These are phyloP conservation scores for Amorpha juglandis DNA, from an alignment of 2,888 invertebrate species.

Conservation along the genomic window DNA sequence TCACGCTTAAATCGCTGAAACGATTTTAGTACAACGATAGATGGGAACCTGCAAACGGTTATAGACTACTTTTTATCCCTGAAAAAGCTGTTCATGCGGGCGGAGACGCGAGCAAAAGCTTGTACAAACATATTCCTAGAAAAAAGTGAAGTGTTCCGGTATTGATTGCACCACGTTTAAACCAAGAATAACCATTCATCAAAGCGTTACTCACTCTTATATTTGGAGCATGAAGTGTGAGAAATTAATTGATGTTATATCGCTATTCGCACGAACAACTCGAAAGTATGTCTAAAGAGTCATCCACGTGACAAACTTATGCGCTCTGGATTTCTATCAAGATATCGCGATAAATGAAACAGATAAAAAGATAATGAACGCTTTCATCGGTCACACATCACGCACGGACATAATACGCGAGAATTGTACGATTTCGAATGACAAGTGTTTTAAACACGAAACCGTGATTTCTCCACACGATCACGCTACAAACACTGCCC, in stretches of 20 bases:
- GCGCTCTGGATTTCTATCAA: conserved; percentile 28
- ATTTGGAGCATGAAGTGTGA: conserved; percentile 13
- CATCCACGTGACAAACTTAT: conserved; percentile 29
- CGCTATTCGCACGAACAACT: neutral
- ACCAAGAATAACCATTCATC: neutral
- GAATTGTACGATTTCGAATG: conserved; percentile 36
- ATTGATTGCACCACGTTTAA: neutral
- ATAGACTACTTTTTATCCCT: too few relatives aligned
- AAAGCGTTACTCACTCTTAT: neutral
- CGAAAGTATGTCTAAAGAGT: neutral
- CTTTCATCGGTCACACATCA: conserved; percentile 32
- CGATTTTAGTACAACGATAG: too few relatives aligned
- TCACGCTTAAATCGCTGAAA: too few relatives aligned
- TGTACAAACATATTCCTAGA: too few relatives aligned
- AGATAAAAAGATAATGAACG: conserved; percentile 34
- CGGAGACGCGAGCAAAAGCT: too few relatives aligned
- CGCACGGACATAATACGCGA: conserved; percentile 20
- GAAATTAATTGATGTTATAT: conserved; percentile 18
- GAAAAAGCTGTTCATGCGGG: too few relatives aligned
- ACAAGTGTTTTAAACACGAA: conserved; percentile 31
- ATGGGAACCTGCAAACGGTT: too few relatives aligned
- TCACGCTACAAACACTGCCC: conserved; percentile 3
- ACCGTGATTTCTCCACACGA: conserved; percentile 31
- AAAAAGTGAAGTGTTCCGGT: neutral
- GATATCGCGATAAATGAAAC: conserved; percentile 31